Conservation (phyloP, 1,140 invertebrate genomes). For the Araneus ventricosus region DNA sequence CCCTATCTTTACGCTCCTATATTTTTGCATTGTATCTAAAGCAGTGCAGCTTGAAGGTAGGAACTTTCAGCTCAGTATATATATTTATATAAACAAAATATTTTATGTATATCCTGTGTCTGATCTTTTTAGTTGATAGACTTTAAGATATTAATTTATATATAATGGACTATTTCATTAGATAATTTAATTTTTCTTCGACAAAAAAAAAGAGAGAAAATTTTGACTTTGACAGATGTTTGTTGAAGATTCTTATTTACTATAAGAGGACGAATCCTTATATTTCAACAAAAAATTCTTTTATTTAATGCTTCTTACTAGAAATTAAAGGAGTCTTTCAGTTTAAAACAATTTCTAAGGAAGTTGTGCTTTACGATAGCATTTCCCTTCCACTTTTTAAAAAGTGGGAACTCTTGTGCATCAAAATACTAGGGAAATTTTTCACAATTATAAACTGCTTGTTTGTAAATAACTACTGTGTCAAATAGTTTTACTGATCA, state of each 20-base stretch:
- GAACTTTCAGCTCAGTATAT: constrained; percentile 17
- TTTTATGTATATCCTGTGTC: not conserved
- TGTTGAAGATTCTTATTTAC: not conserved
- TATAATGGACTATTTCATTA: too few relatives aligned
- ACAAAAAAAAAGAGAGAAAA: too few relatives aligned
- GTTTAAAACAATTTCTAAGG: not conserved
- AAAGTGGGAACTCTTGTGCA: too few relatives aligned
- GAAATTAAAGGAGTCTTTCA: not conserved
- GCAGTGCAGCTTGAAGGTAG: not conserved
- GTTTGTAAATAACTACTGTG: not conserved
- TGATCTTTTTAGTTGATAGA: not conserved
- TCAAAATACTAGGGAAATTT: too few relatives aligned
- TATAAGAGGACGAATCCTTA: not conserved
- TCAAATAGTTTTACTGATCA: not conserved
- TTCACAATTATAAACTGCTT: too few relatives aligned
- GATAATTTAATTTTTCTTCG: too few relatives aligned
- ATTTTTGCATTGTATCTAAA: constrained; percentile 17
- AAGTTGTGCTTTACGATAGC: not conserved
- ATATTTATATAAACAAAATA: not conserved
- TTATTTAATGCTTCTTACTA: not conserved
- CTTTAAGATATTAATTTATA: not conserved
- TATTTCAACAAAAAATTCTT: not conserved
- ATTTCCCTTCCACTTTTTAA: too few relatives aligned
- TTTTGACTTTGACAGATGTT: not conserved
- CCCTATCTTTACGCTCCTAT: not conserved